Evolutionary conservation across 1,140 invertebrate species (phyloP), one percentile per base, ranked within the genome.

Genomic region (Danaus plexippus): DNA sequence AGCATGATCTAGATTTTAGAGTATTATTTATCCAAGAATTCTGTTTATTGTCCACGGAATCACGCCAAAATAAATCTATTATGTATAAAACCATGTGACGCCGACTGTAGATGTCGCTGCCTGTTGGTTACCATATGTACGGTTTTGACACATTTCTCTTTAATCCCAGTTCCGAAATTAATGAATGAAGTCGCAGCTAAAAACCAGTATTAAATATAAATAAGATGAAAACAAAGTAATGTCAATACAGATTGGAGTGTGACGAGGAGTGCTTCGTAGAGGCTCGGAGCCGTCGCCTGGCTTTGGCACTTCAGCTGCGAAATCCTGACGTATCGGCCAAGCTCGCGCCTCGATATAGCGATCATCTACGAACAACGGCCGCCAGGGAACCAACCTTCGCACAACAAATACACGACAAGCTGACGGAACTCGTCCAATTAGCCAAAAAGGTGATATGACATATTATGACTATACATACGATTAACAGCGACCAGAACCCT

Each of bases 191-290:
- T 32, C 7, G 22, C 22, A 32, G 22, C 22, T 4, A 32, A 32
- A n/a, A 32, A 32, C 2, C 22, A 32, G 4, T 32, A 32, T 32
- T 32, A 32, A 32, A 32, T 32, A 32, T 32, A 32, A 32, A 32
- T 32, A 32, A 32, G 22, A 32, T 32, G 22, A 32, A 32, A 32
- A 32, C 22, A 32, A 32, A 8, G 9, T 11, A 11, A 9, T 51
- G 1, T 43, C 5, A 22, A 9, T 43, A 1, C 67, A 94, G 93
- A 9, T 81, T 99, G 65, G 95, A 98, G 60, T 99, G 97, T 86
- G 95, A 96, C 78, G 95, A 97, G 46, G 95, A 97, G 64, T 99
- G 97, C 82, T 91, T 92, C 51, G 76, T 94, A 47, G 87, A 95
- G 32, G 96, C 97, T 69, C 91, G 97, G 48, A 97, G 98, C 80